These are phyloP conservation scores for Philaethria dido DNA, from an alignment of 2,888 invertebrate genomes.

Conservation along the genomic window DNA sequence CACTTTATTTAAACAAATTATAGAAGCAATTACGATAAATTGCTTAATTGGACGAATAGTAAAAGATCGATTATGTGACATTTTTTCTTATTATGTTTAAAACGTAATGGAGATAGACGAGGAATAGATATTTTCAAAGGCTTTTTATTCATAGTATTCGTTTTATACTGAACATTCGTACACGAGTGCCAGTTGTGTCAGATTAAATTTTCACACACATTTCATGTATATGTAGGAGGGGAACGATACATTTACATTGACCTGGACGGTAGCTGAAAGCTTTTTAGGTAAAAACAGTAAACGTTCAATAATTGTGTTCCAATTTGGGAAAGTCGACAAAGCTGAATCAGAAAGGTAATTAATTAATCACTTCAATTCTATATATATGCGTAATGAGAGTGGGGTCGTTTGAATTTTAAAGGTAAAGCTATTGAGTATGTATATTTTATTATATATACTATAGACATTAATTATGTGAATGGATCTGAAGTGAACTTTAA, in stretches of 20 bases:
- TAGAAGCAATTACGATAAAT: no score
- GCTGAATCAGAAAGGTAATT: conserved; percentile 28
- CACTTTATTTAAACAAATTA: no score
- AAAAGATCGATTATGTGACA: neutral
- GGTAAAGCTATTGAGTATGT: conserved; percentile 1
- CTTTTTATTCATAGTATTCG: neutral
- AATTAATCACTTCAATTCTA: conserved; percentile 27
- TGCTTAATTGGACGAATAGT: neutral
- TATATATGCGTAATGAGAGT: neutral
- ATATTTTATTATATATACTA: conserved; percentile 17
- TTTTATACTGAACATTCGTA: neutral
- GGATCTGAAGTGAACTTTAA: conserved; percentile 50
- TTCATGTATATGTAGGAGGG: neutral
- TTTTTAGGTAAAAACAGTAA: conserved; percentile 35
- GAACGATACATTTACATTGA: conserved; percentile 8
- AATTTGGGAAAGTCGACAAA: conserved; percentile 29
- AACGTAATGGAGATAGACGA: neutral
- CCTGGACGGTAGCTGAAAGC: conserved; percentile 22
- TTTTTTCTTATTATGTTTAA: neutral
- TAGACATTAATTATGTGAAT: conserved; percentile 31
- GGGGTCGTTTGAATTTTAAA: conserved; percentile 16
- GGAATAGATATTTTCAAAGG: neutral
- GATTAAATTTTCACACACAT: conserved; percentile 13
- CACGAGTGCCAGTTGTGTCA: neutral
- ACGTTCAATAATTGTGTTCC: conserved; percentile 23